A percentile compares a stretch with the other conserved stretches of the same genome.
These are phyloP conservation scores for Barbus barbus DNA, from an alignment of 2,113 vertebrate genomes.

Conservation along the genomic window DNA sequence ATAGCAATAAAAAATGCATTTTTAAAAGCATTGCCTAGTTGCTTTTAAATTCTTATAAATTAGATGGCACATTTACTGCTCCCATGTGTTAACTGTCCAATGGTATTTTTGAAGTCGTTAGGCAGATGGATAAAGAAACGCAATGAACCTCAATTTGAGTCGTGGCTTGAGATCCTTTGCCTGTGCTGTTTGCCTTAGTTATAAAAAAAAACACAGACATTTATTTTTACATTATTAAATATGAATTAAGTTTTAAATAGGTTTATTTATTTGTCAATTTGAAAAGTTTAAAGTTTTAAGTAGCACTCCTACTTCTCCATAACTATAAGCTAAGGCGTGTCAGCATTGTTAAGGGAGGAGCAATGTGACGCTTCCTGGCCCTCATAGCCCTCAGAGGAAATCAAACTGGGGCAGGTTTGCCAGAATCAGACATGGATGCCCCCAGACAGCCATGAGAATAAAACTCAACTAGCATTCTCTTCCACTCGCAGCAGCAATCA, in stretches of 20 bases:
- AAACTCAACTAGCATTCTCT: conserved; percentile 39
- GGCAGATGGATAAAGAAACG: neutral
- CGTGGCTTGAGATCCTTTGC: no score
- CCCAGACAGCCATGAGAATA: conserved; percentile 41
- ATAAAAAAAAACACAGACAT: no score
- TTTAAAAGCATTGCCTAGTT: neutral
- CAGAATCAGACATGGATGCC: conserved; percentile 27
- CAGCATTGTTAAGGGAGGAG: neutral
- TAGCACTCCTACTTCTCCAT: neutral
- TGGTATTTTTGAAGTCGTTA: neutral
- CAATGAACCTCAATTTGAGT: neutral
- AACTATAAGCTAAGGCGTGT: neutral
- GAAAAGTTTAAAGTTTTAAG: neutral
- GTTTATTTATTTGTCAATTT: neutral
- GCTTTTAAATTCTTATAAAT: neutral
- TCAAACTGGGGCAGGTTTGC: conserved; percentile 48
- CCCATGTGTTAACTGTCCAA: neutral
- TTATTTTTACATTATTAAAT: neutral
- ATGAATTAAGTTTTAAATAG: neutral
- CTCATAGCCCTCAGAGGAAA: conserved; percentile 38
- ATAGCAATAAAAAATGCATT: neutral
- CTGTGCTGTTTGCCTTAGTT: no score
- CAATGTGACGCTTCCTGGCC: conserved; percentile 28
- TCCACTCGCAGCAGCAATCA: conserved; percentile 44
- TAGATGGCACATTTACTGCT: no score